Conservation (phyloP, 2,888 invertebrate species). For the Coleophora flavipennella region DNA sequence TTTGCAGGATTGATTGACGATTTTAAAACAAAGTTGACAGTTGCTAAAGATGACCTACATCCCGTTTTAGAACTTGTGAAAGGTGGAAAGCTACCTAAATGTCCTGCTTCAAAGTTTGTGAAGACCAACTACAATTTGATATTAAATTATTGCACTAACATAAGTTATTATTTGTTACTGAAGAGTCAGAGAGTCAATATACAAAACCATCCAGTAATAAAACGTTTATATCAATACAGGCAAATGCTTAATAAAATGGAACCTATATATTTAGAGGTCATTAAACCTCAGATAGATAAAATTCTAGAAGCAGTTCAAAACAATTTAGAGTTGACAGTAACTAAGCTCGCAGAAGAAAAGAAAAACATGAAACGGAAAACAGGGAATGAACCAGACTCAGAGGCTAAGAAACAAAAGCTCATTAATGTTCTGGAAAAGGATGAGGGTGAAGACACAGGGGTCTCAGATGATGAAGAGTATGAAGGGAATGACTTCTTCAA, state of each 20-base stretch:
- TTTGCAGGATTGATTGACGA: conserved; percentile 84
- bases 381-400: conserved; percentile 31
- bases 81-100: conserved; percentile 74
- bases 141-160: conserved; percentile 88
- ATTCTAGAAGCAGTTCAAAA: conserved; percentile 71
- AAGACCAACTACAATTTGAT: conserved; percentile 78
- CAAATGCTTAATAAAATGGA: conserved; percentile 83
- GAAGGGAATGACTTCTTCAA: conserved; percentile 50
- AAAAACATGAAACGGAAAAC: conserved; percentile 44
- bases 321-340: conserved; percentile 42
- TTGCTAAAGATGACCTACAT: conserved; percentile 76
- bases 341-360: conserved; percentile 24
- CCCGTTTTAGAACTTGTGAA: conserved; percentile 78
- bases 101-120: conserved; percentile 80
- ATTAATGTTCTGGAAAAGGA: conserved; percentile 48
- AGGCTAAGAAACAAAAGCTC: conserved; percentile 54
- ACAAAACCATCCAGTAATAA: conserved; percentile 91
- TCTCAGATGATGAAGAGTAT: conserved; percentile 57
- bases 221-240: conserved; percentile 85
- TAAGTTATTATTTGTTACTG: conserved; percentile 87
- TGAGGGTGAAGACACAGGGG: conserved; percentile 58
- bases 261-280: conserved; percentile 77
- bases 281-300: conserved; percentile 78
- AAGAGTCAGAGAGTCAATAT: conserved; percentile 82
- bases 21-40: conserved; percentile 79